These are phyloP conservation scores for Eurypyga helias DNA, from an alignment of 2,113 vertebrate genomes.

Conservation along the genomic window DNA sequence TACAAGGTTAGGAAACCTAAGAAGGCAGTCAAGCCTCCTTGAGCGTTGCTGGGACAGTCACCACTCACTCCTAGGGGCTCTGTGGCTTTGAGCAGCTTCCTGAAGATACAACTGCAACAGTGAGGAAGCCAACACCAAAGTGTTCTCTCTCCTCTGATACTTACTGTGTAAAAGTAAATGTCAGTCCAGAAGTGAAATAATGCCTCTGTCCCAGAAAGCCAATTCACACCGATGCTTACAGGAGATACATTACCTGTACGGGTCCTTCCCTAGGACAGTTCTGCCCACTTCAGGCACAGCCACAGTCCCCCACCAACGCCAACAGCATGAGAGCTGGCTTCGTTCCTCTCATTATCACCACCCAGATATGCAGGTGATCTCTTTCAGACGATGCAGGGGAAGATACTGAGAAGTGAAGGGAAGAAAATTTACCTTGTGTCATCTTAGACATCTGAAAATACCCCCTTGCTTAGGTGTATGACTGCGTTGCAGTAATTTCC, in stretches of 20 bases:
- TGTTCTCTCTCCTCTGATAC: background rate
- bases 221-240: background rate
- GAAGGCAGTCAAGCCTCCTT: background rate
- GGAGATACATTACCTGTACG: background rate
- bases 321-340: background rate
- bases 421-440: background rate
- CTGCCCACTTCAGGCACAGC: background rate
- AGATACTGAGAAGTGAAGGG: background rate
- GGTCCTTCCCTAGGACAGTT: background rate
- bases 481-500: background rate
- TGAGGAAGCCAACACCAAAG: background rate
- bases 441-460: background rate
- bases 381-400: background rate
- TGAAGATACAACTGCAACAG: background rate
- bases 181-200: background rate
- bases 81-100: background rate
- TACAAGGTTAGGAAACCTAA: background rate
- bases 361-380: background rate
- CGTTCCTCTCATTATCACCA: background rate
- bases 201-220: background rate
- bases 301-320: background rate
- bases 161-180: background rate
- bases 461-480: background rate
- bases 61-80: background rate
- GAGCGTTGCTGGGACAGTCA: background rate